Conservation (phyloP, 2,888 invertebrate genomes). For the Amblyteles armatorius region DNA sequence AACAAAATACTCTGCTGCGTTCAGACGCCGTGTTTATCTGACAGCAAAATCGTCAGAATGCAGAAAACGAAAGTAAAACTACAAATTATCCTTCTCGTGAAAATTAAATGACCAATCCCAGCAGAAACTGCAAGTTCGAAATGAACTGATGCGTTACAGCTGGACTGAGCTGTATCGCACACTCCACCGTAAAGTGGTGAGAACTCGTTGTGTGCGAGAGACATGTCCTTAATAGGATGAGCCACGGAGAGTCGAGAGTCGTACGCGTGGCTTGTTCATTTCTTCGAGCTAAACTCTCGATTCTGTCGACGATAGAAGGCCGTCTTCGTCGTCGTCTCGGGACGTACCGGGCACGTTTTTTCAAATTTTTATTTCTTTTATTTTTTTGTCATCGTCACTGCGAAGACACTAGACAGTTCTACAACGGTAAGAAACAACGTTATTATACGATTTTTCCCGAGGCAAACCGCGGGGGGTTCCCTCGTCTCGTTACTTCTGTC, state of each 20-base stretch:
- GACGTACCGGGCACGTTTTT: slow-evolving; percentile 37
- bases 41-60: background rate
- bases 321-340: slow-evolving; percentile 50
- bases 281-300: slow-evolving; percentile 57
- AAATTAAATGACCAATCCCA: slow-evolving; percentile 41
- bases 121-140: background rate
- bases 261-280: slow-evolving; percentile 63
- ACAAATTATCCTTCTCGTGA: slow-evolving; percentile 42
- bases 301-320: slow-evolving; percentile 35
- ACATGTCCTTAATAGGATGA: slow-evolving; percentile 66
- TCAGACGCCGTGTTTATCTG: background rate
- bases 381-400: slow-evolving; percentile 21
- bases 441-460: slow-evolving; percentile 62
- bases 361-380: background rate
- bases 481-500: slow-evolving; percentile 40
- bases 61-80: background rate
- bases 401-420: slow-evolving; percentile 39
- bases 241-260: slow-evolving; percentile 25
- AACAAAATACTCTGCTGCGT: background rate
- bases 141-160: slow-evolving; percentile 18
- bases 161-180: slow-evolving; percentile 34
- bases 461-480: slow-evolving; percentile 46
- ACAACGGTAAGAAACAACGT: slow-evolving; percentile 46
- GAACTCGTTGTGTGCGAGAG: slow-evolving; percentile 57
- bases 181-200: slow-evolving; percentile 54